Conservation (phyloP, 2,113 vertebrate genomes). For the Clarias macrocephalus region DNA sequence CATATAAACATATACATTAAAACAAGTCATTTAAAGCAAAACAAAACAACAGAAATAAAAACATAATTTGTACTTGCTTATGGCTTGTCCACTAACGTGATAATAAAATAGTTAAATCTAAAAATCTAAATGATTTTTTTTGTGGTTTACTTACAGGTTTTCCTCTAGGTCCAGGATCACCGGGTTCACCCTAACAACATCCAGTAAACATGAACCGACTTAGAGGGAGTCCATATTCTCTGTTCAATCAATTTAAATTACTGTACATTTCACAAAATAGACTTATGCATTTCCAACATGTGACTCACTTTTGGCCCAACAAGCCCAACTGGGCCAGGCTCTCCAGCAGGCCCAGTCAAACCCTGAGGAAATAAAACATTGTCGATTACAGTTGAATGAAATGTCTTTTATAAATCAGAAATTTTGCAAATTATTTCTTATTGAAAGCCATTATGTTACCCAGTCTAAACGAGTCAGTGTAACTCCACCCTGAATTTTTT, state of each 20-base stretch:
- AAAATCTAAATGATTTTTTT: background rate
- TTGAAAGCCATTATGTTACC: background rate
- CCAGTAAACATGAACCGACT: background rate
- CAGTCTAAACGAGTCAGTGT: background rate
- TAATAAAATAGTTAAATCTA: background rate
- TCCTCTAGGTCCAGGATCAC: conserved; percentile 79
- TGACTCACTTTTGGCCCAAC: conserved; percentile 83
- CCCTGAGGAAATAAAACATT: conserved; percentile 72
- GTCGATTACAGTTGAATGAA: background rate
- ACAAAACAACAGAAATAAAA: background rate
- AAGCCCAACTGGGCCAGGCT: conserved; percentile 73
- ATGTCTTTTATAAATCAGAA: background rate
- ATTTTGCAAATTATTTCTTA: background rate
- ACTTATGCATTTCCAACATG: background rate
- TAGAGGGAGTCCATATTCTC: background rate
- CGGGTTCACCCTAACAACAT: conserved; percentile 81
- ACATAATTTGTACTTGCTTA: background rate
- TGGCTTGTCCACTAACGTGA: background rate
- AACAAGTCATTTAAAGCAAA: too few species aligned
- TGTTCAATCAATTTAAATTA: background rate
- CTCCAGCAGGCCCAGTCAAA: conserved; percentile 85
- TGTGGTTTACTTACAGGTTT: conserved; percentile 78
- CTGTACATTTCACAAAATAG: too few species aligned
- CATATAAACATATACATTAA: too few species aligned
- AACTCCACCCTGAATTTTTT: background rate